Base-by-base conservation (phyloP, 2,797 vertebrate species). In the Ctenosaura bakeri region DNA sequence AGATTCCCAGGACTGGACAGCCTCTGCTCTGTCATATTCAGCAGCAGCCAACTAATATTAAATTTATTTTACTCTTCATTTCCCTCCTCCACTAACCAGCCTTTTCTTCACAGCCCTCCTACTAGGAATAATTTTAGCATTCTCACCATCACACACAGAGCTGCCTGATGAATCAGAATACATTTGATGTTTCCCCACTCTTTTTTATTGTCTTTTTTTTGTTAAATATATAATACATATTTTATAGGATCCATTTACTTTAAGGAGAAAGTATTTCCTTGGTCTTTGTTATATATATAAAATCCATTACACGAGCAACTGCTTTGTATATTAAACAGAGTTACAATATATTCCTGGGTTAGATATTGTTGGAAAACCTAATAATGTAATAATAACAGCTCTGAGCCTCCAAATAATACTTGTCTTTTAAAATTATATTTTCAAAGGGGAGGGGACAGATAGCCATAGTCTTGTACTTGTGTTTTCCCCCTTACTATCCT, bases 81-180 rank as follows among this genome's bases (percentile, higher is more conserved):
- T 35, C 50, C 59, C 50, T 59, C 86, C 74, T 64, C 59, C n/a
- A 32, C 74, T n/a, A 46, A 77, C 24, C n/a, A 56, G 85, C 46
- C 20, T 56, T 88, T 93, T 52, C 82, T 73, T 56, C 71, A 87
- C 1, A 13, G 86, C 59, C 86, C 83, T 89, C 22, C 80, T 54
- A 42, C 18, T 83, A 38, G 59, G 46, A 88, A 91, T 91, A 90
- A 32, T 92, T 91, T 90, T 87, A 81, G 69, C 91, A 71, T 89
- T 80, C 80, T 87, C 54, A 50, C 24, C 50, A 86, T 83, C 85
- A 74, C 66, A 74, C 66, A 89, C 66, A 90, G 86, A 74, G 87
- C 59, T 64, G 54, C 81, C 87, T 88, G 94, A 59, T 24, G 89
- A 90, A 18, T 88, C 87, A 84, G 74, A 92, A 78, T 78, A 83